A percentile compares a stretch with the other conserved stretches of the same genome.
phyloP scores from a whole-genome alignment of 2,113 vertebrate species.

The Gracilinanus agilis region DNA sequence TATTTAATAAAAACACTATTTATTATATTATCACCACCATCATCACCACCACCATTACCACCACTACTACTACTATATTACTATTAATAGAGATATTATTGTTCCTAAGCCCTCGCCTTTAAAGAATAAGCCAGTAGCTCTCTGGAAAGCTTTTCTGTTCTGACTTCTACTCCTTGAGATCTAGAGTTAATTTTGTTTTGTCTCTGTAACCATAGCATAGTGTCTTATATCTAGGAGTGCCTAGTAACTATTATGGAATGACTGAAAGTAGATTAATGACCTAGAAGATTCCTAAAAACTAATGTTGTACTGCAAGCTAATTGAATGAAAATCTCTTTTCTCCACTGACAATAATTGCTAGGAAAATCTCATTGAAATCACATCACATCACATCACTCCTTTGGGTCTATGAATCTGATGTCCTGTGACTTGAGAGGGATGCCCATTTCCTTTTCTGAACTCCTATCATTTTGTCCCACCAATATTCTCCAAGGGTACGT shows the following conservation, averaged over 20 bases:
- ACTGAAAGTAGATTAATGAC: neutral
- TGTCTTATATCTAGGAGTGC: neutral
- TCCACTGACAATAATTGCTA: slow-evolving; percentile 13
- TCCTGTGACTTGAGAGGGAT: neutral
- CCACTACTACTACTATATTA: neutral
- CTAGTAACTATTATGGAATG: neutral
- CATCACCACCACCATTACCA: neutral
- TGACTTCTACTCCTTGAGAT: neutral
- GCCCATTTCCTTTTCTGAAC: slow-evolving; percentile 18
- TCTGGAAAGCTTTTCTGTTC: neutral
- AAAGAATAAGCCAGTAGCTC: neutral
- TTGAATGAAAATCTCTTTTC: neutral
- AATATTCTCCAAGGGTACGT: slow-evolving; percentile 18
- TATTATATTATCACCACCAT: neutral
- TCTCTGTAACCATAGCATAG: neutral
- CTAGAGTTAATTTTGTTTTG: neutral
- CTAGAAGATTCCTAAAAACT: neutral
- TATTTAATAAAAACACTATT: neutral
- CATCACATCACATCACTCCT: neutral
- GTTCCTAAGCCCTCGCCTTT: neutral
- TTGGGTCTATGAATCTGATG: neutral
- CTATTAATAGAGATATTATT: no score
- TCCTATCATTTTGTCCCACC: neutral
- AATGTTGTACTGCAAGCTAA: slow-evolving; percentile 34
- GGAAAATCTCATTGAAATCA: slow-evolving; percentile 35